Conservation (phyloP, 2,113 vertebrate genomes). For the Crypturellus undulatus region DNA sequence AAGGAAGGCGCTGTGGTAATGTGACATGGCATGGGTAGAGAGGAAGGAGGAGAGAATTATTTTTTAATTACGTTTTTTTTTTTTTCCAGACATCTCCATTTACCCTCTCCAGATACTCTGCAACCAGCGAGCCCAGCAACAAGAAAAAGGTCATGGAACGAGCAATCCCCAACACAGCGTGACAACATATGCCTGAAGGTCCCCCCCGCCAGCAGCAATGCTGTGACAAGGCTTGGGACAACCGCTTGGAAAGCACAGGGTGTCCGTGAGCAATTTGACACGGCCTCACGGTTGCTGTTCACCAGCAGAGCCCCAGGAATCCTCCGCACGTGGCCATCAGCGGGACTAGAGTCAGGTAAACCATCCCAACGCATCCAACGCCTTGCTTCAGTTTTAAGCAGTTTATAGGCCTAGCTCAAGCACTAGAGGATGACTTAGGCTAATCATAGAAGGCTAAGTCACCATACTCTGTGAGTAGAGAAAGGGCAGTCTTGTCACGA, state of each 20-base stretch:
- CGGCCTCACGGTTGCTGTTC: background rate
- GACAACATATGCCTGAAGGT: background rate
- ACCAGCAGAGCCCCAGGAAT: background rate
- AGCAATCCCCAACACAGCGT: background rate
- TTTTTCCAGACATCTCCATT: background rate
- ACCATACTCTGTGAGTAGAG: background rate
- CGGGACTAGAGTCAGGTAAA: no score
- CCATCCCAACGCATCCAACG: background rate
- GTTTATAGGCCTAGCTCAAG: background rate
- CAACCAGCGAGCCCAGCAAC: background rate
- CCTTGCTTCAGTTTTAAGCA: accelerated
- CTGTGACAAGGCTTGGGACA: background rate
- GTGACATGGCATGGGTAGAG: no score
- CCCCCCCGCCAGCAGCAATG: background rate
- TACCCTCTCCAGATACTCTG: background rate
- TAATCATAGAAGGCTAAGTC: background rate
- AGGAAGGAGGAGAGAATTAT: no score
- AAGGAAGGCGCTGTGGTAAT: background rate
- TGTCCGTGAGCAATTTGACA: background rate
- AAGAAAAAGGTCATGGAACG: background rate
- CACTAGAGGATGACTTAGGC: background rate
- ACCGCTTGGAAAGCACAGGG: no score
- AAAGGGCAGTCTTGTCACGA: background rate
- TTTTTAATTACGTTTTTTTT: no score
- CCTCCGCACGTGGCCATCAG: accelerated